A percentile compares a stretch with the other conserved stretches of the same genome.
phyloP scores from a whole-genome alignment of 1,140 invertebrate species.

The Habropoda laboriosa region DNA sequence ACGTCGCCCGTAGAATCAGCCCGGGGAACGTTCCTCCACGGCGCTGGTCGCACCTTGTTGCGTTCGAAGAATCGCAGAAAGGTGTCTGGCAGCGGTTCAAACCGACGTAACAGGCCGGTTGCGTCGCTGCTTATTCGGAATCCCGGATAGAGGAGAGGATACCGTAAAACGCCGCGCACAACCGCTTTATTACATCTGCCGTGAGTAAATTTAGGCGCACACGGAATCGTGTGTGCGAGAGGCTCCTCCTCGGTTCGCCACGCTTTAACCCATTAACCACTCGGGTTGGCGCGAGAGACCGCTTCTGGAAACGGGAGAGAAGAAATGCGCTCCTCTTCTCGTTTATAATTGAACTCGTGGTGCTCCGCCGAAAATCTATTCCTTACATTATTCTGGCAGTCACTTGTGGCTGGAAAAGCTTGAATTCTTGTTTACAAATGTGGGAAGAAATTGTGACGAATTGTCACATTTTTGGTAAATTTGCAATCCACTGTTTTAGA shows the following conservation, averaged over 20 bases:
- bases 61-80: slow-evolving; percentile 53
- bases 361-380: not conserved
- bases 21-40: slow-evolving; percentile 32
- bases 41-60: slow-evolving; percentile 39
- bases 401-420: too few species aligned
- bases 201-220: slow-evolving; percentile 63
- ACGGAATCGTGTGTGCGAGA: slow-evolving; percentile 38
- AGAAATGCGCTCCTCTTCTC: not conserved
- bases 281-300: not conserved
- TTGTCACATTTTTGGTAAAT: too few species aligned
- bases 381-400: too few species aligned
- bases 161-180: slow-evolving; percentile 29
- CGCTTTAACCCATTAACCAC: slow-evolving; percentile 27
- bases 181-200: slow-evolving; percentile 48
- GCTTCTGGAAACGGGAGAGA: not conserved
- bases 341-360: not conserved
- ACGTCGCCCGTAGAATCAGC: not conserved
- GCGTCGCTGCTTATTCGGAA: slow-evolving; percentile 54
- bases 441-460: too few species aligned
- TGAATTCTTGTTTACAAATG: too few species aligned
- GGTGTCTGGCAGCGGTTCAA: slow-evolving; percentile 61
- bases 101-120: slow-evolving; percentile 29
- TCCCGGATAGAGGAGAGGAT: slow-evolving; percentile 57
- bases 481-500: too few species aligned
- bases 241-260: slow-evolving; percentile 4